Percentiles rank a stretch among this genome's conserved stretches.
phyloP scores from a whole-genome alignment of 1,140 invertebrate species.

The Daktulosphaira vitifoliae region DNA sequence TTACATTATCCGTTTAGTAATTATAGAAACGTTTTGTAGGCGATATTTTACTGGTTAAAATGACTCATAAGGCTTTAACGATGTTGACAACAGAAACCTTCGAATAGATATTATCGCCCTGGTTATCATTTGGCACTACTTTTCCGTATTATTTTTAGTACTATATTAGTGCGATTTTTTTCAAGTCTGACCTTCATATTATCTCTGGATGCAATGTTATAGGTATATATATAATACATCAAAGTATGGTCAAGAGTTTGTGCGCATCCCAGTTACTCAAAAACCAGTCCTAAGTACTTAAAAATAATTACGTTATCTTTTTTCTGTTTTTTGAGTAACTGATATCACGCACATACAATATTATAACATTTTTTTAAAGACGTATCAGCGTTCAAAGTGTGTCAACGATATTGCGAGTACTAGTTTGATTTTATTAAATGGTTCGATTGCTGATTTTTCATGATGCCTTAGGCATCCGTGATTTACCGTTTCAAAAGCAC shows the following conservation, averaged over 20 bases:
- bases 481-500: not conserved
- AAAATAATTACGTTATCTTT: not conserved
- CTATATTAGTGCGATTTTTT: too few relatives aligned
- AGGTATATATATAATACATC: not conserved
- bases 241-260: not conserved
- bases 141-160: not conserved
- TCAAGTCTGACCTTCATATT: too few relatives aligned
- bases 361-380: not conserved
- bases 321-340: not conserved
- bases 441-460: slow-evolving; percentile 15
- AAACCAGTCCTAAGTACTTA: slow-evolving; percentile 16
- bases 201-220: too few relatives aligned
- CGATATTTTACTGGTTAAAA: not conserved
- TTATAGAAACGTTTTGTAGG: not conserved
- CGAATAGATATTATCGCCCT: not conserved
- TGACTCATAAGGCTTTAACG: not conserved
- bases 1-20: not conserved
- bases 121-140: not conserved
- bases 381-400: too few relatives aligned
- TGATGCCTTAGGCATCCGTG: not conserved
- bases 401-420: not conserved
- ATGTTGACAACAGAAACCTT: not conserved
- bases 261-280: not conserved
- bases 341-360: not conserved
- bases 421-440: slow-evolving; percentile 3